phyloP scores from a whole-genome alignment of 2,797 vertebrate genomes.

The Selene dorsalis region DNA sequence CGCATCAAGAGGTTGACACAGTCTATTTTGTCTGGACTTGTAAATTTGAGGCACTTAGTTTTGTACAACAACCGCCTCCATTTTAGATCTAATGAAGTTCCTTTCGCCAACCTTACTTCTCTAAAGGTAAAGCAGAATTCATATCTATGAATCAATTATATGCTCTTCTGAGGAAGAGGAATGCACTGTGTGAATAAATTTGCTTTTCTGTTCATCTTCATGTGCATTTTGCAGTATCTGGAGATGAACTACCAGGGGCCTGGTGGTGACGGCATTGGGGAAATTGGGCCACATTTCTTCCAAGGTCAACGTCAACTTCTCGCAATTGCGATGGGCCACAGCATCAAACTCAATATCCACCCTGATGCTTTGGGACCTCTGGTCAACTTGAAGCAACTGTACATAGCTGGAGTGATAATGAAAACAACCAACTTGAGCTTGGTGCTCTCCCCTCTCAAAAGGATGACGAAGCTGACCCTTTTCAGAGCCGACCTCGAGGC shows the following conservation, averaged over 20 bases:
- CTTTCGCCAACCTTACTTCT: constrained; percentile 41
- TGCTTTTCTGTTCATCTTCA: neutral
- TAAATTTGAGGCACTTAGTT: constrained; percentile 17
- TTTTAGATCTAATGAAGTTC: constrained; percentile 28
- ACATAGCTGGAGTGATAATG: constrained; percentile 37
- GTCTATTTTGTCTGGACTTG: constrained; percentile 40
- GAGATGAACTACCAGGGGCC: constrained; percentile 59
- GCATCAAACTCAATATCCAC: constrained; percentile 27
- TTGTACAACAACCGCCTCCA: constrained; percentile 56
- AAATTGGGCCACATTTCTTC: constrained; percentile 48
- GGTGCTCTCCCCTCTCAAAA: constrained; percentile 39
- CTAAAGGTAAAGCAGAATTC: constrained; percentile 31
- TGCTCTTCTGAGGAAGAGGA: neutral
- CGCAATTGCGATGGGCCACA: constrained; percentile 17
- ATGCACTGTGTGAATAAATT: neutral
- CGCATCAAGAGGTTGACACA: constrained; percentile 54
- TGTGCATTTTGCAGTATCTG: constrained; percentile 27
- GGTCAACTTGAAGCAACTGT: constrained; percentile 13
- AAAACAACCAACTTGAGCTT: constrained; percentile 43
- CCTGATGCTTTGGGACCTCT: constrained; percentile 28
- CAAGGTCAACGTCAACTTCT: constrained; percentile 1
- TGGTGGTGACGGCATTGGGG: constrained; percentile 39
- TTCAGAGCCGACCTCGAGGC: constrained; percentile 34
- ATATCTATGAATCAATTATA: neutral
- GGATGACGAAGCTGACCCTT: constrained; percentile 26